Percentiles rank a stretch among this genome's conserved stretches.
Evolutionary conservation across 2,797 vertebrate genomes (phyloP).

Genomic region (Sebastes kiyomatsui): DNA sequence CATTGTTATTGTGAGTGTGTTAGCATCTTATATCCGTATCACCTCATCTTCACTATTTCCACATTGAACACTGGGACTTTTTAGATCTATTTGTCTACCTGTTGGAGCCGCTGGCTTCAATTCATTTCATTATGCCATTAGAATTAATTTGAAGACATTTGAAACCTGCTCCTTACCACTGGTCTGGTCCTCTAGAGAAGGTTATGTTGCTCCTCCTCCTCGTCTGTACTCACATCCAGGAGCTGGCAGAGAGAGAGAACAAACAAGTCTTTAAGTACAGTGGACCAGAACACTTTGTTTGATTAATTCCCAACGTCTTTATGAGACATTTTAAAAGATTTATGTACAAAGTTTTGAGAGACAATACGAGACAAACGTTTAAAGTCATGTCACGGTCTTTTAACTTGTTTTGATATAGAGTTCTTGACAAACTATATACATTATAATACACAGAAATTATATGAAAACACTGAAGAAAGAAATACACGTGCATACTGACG

Average conservation of each 20-base stretch:
- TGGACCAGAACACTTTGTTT: not conserved
- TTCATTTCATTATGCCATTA: not conserved
- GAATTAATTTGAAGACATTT: not conserved
- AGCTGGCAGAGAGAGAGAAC: not conserved
- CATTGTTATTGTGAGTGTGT: too few relatives aligned
- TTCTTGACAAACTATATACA: not conserved
- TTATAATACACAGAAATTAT: accelerated
- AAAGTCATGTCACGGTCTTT: not conserved
- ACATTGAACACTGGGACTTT: not conserved
- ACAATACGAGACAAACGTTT: not conserved
- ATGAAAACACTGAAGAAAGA: not conserved
- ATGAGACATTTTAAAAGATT: not conserved
- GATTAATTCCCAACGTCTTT: not conserved
- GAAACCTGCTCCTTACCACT: not conserved
- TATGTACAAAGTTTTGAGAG: not conserved
- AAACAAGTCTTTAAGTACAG: not conserved
- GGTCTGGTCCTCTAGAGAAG: not conserved
- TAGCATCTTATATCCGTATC: not conserved
- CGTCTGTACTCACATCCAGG: not conserved
- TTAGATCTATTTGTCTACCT: not conserved
- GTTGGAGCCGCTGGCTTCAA: not conserved
- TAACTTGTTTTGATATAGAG: not conserved
- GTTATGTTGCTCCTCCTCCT: not conserved
- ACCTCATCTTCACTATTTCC: not conserved
- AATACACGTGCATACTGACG: not conserved